Evolutionary conservation across 2,113 vertebrate genomes (phyloP), one percentile per base, ranked within the genome.

Genomic region (Tenebrosternarchus preto): DNA sequence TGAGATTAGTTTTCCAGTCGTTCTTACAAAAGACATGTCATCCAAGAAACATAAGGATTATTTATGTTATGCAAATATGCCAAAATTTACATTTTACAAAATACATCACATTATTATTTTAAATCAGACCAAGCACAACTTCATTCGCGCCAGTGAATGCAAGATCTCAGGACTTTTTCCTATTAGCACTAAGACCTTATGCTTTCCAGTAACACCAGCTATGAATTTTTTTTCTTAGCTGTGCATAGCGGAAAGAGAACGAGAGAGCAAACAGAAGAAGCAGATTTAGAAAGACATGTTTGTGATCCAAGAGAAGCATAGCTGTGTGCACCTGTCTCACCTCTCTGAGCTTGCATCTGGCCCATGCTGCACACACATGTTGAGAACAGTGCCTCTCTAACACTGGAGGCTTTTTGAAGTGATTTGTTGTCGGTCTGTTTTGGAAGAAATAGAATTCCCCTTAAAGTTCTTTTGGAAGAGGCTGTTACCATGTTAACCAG

Each of bases 291-390:
- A 55, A 22, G 60, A 43, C 55, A 50, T 20, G 22, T 22, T 11
- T 8, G 12, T 20, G 8, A 29, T 56, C 80, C 9, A 66, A 75
- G 50, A 31, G 27, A 39, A 73, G 64, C 43, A 66, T 19, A 46
- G 50, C 53, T 57, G 59, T 36, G 24, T 53, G 69, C 73, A 82
- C 82, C 76, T 85, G 75, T 78, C 75, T 53, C 27, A 64, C 1
- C 22, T 55, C 72, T 33, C 27, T 73, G 22, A 24, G 60, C 68
- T 77, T 53, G 5, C n/a, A n/a, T 83, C 56, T 66, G 59, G 22
- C 11, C 70, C 70, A 79, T 56, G 81, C 76, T 68, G 27, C 74
- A 55, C 31, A 29, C 84, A 84, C 25, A 57, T 81, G 75, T 78
- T 60, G 8, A 67, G 67, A 55, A 53, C 33, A 53, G 57, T 22